Percentiles rank a stretch among this genome's conserved stretches.
Conservation (phyloP, 92 coral and sea anemone genomes). For the Bergia sp. region DNA sequence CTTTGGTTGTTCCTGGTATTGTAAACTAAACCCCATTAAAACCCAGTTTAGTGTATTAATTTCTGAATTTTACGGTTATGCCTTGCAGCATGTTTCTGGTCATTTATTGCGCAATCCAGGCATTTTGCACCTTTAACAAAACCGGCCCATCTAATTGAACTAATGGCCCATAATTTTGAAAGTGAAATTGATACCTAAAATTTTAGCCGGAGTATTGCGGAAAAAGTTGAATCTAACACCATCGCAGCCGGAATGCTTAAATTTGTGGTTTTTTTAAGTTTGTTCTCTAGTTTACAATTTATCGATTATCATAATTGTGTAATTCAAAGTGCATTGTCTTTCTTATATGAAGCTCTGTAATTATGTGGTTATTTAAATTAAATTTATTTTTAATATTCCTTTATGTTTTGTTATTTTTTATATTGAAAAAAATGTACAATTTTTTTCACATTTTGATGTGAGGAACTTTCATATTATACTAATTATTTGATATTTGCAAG, state of each 20-base stretch:
- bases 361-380: no score
- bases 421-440: no score
- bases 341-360: no score
- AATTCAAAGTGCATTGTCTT: no score
- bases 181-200: slow-evolving; percentile 7
- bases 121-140: slow-evolving; percentile 23
- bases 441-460: no score
- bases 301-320: not conserved
- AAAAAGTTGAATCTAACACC: not conserved
- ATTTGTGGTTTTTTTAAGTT: not conserved
- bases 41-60: not conserved
- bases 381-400: no score
- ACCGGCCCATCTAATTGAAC: not conserved
- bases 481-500: no score
- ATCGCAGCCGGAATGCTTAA: not conserved
- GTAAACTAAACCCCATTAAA: not conserved
- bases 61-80: slow-evolving; percentile 15
- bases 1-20: slow-evolving; percentile 9
- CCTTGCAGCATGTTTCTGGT: slow-evolving; percentile 19
- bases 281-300: not conserved
- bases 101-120: not conserved
- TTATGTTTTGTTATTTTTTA: no score
- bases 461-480: no score
- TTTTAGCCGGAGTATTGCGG: not conserved
- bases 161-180: slow-evolving; percentile 15